Evolutionary conservation across 1,140 invertebrate genomes (phyloP).

Genomic region (Dendrolimus punctatus): DNA sequence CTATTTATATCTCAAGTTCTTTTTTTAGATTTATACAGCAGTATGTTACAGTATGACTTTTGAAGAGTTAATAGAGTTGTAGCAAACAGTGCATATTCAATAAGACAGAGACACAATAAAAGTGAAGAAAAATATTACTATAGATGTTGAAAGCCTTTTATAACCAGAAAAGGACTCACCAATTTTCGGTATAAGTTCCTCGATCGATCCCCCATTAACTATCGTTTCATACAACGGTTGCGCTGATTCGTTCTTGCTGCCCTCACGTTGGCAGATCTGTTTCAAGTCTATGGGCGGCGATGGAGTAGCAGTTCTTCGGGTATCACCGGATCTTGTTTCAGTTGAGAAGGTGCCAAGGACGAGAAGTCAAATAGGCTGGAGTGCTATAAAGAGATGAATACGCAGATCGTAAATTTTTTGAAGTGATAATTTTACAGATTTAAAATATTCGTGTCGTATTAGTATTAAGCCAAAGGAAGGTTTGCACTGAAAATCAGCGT

Average conservation of each 20-base stretch:
- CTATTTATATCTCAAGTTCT: too few species aligned
- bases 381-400: constrained; percentile 24
- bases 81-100: too few species aligned
- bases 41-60: too few species aligned
- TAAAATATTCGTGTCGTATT: too few species aligned
- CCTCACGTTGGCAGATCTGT: constrained; percentile 20
- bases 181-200: constrained; percentile 46
- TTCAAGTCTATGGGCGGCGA: constrained; percentile 32
- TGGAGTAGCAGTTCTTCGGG: constrained; percentile 45
- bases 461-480: too few species aligned
- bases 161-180: constrained; percentile 27
- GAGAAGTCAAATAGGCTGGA: constrained; percentile 48
- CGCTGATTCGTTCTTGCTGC: constrained; percentile 12
- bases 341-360: constrained; percentile 10
- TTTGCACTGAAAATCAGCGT: too few species aligned
- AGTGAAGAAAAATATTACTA: too few species aligned
- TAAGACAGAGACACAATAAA: too few species aligned
- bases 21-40: too few species aligned
- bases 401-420: too few species aligned
- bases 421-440: too few species aligned
- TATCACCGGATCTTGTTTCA: constrained; percentile 34
- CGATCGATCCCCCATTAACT: constrained; percentile 29
- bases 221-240: constrained; percentile 46
- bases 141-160: not conserved
- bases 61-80: too few species aligned